phyloP scores from a whole-genome alignment of 1,140 invertebrate genomes.

The Conopomorpha cramerella region DNA sequence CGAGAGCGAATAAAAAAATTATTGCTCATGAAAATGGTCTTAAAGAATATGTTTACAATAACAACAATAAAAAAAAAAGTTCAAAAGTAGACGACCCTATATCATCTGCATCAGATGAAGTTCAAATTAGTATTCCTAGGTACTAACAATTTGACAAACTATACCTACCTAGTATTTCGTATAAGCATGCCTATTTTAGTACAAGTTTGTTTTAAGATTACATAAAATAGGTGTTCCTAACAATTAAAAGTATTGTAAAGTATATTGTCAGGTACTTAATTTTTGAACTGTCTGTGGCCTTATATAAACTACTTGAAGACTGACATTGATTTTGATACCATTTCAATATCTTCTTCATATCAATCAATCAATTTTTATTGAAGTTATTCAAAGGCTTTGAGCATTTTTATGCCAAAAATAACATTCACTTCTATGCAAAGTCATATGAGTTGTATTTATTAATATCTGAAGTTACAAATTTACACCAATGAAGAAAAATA shows the following conservation, averaged over 20 bases:
- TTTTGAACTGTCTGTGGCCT: background rate
- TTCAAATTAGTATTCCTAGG: conserved; percentile 44
- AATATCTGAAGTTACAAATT: too few relatives aligned
- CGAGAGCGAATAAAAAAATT: background rate
- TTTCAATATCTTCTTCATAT: background rate
- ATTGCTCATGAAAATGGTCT: background rate
- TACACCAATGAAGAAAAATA: background rate
- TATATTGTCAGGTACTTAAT: too few relatives aligned
- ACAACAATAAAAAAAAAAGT: conserved; percentile 21
- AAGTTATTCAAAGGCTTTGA: background rate
- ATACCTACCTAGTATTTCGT: conserved; percentile 31
- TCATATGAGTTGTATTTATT: background rate
- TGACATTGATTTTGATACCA: background rate
- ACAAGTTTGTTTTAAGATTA: conserved; percentile 41
- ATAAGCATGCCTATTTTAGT: conserved; percentile 53
- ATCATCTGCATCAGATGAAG: conserved; percentile 59
- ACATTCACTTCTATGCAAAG: background rate
- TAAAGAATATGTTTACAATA: background rate
- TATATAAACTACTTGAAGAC: background rate
- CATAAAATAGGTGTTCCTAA: background rate
- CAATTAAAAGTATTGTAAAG: too few relatives aligned
- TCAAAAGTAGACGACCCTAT: conserved; percentile 40
- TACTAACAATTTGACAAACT: conserved; percentile 43
- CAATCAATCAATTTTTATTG: background rate
- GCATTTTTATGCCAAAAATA: background rate